Percentiles rank a stretch among this genome's conserved stretches.
Conservation (phyloP, 1,140 invertebrate species). For the Dolichoris vasculosae region DNA sequence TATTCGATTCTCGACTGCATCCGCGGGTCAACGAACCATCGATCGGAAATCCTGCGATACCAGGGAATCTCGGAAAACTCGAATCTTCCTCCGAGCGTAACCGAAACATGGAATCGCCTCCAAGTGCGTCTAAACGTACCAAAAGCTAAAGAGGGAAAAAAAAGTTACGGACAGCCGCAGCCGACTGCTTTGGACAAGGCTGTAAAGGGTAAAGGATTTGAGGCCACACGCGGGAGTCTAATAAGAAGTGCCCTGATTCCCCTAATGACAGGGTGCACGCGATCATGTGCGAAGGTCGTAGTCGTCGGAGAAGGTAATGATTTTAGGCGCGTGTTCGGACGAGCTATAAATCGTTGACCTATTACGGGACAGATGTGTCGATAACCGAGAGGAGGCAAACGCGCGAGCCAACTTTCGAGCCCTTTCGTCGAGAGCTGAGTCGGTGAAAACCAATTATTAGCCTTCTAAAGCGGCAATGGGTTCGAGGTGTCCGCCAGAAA, state of each 20-base stretch:
- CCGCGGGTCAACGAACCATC: neutral
- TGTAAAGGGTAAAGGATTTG: constrained; percentile 11
- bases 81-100: neutral
- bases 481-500: constrained; percentile 35
- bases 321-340: constrained; percentile 67
- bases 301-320: constrained; percentile 63
- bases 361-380: constrained; percentile 72
- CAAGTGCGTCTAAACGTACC: neutral
- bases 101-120: neutral
- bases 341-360: constrained; percentile 67
- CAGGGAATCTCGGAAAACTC: neutral
- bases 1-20: too few species aligned
- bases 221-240: constrained; percentile 49
- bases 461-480: neutral
- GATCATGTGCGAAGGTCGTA: constrained; percentile 55
- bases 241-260: constrained; percentile 33
- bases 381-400: constrained; percentile 63
- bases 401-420: constrained; percentile 28
- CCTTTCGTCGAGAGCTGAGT: constrained; percentile 39
- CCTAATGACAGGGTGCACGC: constrained; percentile 66
- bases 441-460: constrained; percentile 61
- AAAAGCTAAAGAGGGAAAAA: neutral
- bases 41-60: neutral
- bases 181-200: neutral
- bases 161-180: neutral